Conservation (phyloP, 2,888 invertebrate genomes). For the Lordiphosa andalusiaca region DNA sequence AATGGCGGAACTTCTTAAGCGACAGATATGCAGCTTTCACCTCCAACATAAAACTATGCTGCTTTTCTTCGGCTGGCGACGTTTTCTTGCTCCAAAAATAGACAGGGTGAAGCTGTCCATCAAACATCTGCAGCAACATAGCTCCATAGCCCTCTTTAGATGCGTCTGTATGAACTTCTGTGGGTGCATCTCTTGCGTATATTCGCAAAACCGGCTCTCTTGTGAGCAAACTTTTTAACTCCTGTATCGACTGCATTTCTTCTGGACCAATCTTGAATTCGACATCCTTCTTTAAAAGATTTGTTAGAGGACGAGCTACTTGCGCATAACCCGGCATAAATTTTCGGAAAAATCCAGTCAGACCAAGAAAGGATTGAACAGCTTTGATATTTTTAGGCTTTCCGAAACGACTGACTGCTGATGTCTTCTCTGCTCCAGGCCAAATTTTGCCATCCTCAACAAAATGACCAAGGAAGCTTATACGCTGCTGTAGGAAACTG, state of each 20-base stretch:
- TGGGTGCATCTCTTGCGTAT: constrained; percentile 20
- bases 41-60: constrained; percentile 47
- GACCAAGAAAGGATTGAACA: no score
- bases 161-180: constrained; percentile 41
- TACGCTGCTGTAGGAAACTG: neutral
- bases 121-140: constrained; percentile 27
- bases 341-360: no score
- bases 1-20: constrained; percentile 32
- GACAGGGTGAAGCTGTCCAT: constrained; percentile 11
- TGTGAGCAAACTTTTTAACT: constrained; percentile 18
- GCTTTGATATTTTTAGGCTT: constrained; percentile 4
- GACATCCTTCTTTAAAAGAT: neutral
- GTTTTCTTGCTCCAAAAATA: constrained; percentile 23
- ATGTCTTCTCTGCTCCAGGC: constrained; percentile 27
- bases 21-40: constrained; percentile 37
- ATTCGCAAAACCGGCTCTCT: constrained; percentile 26
- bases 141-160: constrained; percentile 40
- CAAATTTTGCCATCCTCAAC: constrained; percentile 8
- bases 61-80: constrained; percentile 1
- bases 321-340: no score
- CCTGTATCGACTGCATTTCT: constrained; percentile 14
- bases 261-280: constrained; percentile 14
- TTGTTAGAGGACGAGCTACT: no score
- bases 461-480: constrained; percentile 24
- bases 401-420: constrained; percentile 19